Evolutionary conservation across 2,888 invertebrate species (phyloP), one percentile per base, ranked within the genome.

Genomic region (Campaea margaritaria): DNA sequence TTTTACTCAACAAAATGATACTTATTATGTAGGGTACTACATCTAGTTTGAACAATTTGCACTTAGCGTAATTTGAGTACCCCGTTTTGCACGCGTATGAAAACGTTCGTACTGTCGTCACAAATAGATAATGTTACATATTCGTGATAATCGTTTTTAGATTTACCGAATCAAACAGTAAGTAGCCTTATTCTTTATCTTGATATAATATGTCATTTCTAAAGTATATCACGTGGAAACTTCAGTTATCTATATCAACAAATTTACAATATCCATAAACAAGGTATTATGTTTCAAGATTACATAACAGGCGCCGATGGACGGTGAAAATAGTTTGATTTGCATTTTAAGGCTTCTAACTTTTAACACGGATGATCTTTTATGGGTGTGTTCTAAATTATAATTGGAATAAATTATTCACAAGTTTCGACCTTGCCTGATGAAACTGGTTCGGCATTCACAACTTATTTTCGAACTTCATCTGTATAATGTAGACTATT

Each of bases 391-490:
- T 70, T 76, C 73, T 72, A 67, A 71, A 73, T 75, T 74, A 76
- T 72, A 75, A 78, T 82, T 79, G 75, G 72, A 79, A 80, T 79
- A 78, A 79, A 78, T 82, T 76, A 83, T 84, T 80, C 62, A 79
- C 75, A 71, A 78, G 65, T 47, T 70, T 68, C 80, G 85, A 87
- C 90, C 90, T 90, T 89, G 87, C 78, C 73, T 73, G 73, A 75
- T 78, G 76, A 82, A 88, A 89, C 87, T 78, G 81, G 89, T 90
- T 90, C 82, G 81, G 78, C 85, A 87, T 86, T 86, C 80, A 81
- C 83, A 77, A 79, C 74, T 78, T 74, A 83, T 83, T 81, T 21
- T 81, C 74, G 78, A 81, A 80, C 76, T 76, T 67, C 70, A 76
- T 81, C 74, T 74, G 4, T 13, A 13, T 13, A 12, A 78, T 73